Base-by-base conservation (phyloP, 2,797 vertebrate species). In the Staurois parvus region DNA sequence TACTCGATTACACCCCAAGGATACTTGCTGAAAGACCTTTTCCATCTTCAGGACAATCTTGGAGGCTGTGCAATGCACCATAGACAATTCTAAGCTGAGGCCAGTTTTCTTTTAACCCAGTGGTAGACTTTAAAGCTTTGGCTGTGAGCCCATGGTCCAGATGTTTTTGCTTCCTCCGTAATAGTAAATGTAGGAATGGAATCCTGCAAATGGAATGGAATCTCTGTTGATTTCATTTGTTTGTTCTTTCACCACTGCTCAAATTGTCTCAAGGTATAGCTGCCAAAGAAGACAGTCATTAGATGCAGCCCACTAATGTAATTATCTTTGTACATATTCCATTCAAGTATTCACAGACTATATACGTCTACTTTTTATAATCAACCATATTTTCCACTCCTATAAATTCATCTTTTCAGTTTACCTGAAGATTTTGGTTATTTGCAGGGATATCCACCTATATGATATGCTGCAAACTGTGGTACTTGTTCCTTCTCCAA, bases 31-130 rank as follows among this genome's bases (percentile, higher is more conserved):
- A 92, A 89, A 89, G 89, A 92, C 86, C 86, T 83, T 74, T 88
- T 88, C 88, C 88, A 90, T 91, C 86, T 17, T 0, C 87, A 76
- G 81, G 84, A 90, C 91, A 0, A 0, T 37, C 94, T 93, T 93
- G 93, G 93, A 96, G 93, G 92, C 94, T 91, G 93, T 94, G 90
- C 87, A 91, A 94, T 94, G 90, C 90, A 90, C 89, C 93, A 92
- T 95, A 95, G 94, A 96, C 96, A 96, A 96, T 94, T 94, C 92
- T 81, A 85, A 96, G 95, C 95, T 95, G 95, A 96, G 92, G 92
- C 92, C 91, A 93, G 94, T 96, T 96, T 96, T 97, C 94, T 96
- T 96, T 95, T 92, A 94, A 94, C 94, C 95, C 93, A 93, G 91
- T 92, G 92, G 94, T 92, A 92, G 93, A 94, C 94, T 93, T 95